Evolutionary conservation across 2,113 vertebrate species (phyloP).

Genomic region (Epinephelus cyanopodus): DNA sequence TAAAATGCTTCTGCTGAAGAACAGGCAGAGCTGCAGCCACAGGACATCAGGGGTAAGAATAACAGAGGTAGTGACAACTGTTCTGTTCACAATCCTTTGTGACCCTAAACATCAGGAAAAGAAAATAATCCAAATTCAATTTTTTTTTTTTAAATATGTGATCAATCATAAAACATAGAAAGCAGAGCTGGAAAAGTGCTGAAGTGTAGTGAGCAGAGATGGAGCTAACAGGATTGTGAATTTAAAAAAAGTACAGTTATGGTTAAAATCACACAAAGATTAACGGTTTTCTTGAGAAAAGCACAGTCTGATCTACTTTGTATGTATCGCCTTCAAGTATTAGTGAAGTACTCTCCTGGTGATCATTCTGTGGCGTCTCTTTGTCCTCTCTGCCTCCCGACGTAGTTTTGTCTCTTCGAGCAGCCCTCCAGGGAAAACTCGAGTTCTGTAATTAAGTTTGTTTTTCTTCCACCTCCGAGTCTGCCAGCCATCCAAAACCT

Average conservation of each 20-base stretch:
- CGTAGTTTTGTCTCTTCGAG: slow-evolving; percentile 15
- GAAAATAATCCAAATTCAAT: background rate
- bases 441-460: slow-evolving; percentile 61
- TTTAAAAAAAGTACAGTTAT: no score
- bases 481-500: slow-evolving; percentile 48
- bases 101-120: background rate
- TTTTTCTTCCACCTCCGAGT: slow-evolving; percentile 45
- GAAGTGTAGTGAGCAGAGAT: no score
- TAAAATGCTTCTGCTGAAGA: no score
- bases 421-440: slow-evolving; percentile 55
- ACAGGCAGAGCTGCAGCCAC: no score
- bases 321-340: slow-evolving; percentile 38
- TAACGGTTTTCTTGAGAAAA: slow-evolving; percentile 2
- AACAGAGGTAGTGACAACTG: no score
- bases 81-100: no score
- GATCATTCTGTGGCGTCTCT: slow-evolving; percentile 31
- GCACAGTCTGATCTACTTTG: slow-evolving; percentile 21
- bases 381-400: slow-evolving; percentile 33
- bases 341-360: slow-evolving; percentile 41
- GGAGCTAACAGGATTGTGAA: no score
- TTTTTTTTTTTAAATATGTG: background rate
- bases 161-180: background rate
- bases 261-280: no score
- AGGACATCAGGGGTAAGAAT: no score
- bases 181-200: background rate